These are phyloP conservation scores for Anolis apletophallus DNA, from an alignment of 2,797 vertebrate species.

Conservation along the genomic window DNA sequence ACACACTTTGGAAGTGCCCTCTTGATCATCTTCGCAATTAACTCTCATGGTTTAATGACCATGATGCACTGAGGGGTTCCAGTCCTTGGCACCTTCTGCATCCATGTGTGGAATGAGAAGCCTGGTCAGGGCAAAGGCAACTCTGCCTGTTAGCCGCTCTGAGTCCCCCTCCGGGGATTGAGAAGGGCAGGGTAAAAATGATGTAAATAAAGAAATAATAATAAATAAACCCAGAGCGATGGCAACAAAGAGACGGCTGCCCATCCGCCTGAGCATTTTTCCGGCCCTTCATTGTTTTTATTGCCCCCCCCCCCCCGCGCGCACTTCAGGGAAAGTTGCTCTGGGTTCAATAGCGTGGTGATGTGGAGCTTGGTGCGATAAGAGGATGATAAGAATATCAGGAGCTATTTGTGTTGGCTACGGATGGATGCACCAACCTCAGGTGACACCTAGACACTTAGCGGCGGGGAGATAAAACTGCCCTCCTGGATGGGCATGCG, in stretches of 20 bases:
- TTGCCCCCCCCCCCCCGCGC: not conserved
- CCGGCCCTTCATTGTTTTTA: not conserved
- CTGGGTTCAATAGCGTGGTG: constrained; percentile 11
- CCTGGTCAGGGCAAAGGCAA: not conserved
- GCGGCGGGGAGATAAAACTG: not conserved
- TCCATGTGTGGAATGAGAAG: accelerated
- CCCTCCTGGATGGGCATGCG: too few species aligned
- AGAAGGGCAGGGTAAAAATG: too few species aligned
- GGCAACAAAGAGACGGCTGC: not conserved
- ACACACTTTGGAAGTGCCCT: too few species aligned
- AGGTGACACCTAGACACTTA: too few species aligned
- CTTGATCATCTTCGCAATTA: too few species aligned
- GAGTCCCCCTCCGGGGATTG: too few species aligned
- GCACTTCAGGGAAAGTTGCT: not conserved
- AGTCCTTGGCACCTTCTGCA: too few species aligned
- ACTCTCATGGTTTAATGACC: too few species aligned
- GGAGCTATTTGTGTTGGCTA: not conserved
- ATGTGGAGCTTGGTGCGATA: constrained; percentile 30
- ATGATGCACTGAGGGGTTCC: too few species aligned
- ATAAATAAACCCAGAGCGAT: too few species aligned
- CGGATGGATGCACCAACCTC: not conserved
- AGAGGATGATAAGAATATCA: constrained; percentile 2
- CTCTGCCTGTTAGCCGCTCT: too few species aligned
- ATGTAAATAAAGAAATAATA: too few species aligned
- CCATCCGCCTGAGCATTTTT: not conserved